Evolutionary conservation across 2,888 invertebrate genomes (phyloP).

Genomic region (Leptothorax acervorum): DNA sequence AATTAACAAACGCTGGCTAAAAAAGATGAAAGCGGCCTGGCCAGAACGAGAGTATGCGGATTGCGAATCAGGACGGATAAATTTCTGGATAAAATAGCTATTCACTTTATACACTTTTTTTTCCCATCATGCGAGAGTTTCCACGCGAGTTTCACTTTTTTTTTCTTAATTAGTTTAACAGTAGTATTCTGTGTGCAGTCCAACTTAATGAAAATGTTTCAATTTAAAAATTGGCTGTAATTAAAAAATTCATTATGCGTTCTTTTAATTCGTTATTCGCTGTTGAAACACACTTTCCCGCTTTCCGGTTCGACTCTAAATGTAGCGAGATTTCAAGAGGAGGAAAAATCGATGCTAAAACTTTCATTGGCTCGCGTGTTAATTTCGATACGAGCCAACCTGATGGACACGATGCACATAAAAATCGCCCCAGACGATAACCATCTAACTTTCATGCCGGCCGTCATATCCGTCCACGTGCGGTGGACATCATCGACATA

Average conservation of each 20-base stretch:
- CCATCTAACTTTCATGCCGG: slow-evolving; percentile 47
- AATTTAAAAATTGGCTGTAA: slow-evolving; percentile 33
- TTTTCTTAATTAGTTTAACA: slow-evolving; percentile 36
- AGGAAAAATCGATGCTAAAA: slow-evolving; percentile 21
- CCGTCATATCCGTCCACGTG: slow-evolving; percentile 6
- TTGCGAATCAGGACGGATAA: slow-evolving; percentile 43
- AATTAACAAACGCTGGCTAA: slow-evolving; percentile 46
- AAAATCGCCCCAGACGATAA: slow-evolving; percentile 47
- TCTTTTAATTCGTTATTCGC: slow-evolving; percentile 8
- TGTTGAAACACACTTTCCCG: not conserved
- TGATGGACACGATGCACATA: slow-evolving; percentile 22
- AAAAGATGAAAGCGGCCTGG: slow-evolving; percentile 46
- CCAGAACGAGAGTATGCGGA: not conserved
- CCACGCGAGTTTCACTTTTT: not conserved
- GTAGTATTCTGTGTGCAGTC: not conserved
- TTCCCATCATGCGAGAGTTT: not conserved
- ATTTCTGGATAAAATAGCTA: slow-evolving; percentile 47
- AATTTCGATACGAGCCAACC: slow-evolving; percentile 41
- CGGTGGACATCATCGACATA: slow-evolving; percentile 34
- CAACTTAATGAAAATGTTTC: slow-evolving; percentile 37
- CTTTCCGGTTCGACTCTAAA: not conserved
- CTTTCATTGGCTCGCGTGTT: slow-evolving; percentile 41
- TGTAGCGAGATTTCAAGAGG: not conserved
- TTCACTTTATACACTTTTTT: slow-evolving; percentile 27
- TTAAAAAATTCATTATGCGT: slow-evolving; percentile 33